phyloP scores from a whole-genome alignment of 2,113 vertebrate species.

The Sebastes fasciatus region DNA sequence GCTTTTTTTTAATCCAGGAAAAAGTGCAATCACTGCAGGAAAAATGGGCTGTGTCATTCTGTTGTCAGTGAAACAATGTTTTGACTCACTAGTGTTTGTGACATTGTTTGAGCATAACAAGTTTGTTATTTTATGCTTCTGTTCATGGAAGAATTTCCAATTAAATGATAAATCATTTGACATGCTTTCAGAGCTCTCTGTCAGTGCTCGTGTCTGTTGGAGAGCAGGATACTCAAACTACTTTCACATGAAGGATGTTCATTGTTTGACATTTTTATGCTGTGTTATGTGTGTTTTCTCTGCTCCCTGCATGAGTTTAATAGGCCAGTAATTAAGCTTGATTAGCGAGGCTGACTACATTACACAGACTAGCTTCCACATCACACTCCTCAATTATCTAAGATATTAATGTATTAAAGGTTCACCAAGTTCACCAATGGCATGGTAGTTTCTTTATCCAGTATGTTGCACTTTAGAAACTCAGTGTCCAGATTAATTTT shows the following conservation, averaged over 20 bases:
- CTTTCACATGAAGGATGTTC: constrained; percentile 2
- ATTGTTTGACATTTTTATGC: constrained; percentile 19
- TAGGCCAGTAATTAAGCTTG: background rate
- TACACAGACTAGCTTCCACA: background rate
- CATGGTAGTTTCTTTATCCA: background rate
- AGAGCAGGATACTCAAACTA: background rate
- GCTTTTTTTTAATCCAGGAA: constrained; percentile 1
- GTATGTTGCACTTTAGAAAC: background rate
- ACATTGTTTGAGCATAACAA: background rate
- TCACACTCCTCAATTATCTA: background rate
- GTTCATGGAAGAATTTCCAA: constrained; percentile 10
- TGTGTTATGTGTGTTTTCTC: background rate
- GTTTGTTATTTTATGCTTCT: background rate
- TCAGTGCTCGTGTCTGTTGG: constrained; percentile 5
- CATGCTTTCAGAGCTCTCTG: background rate
- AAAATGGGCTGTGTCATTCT: constrained; percentile 2
- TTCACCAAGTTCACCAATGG: background rate
- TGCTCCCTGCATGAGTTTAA: constrained; percentile 16
- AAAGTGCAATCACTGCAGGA: background rate
- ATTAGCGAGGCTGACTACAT: background rate
- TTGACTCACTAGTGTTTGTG: constrained; percentile 5
- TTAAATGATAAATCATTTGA: background rate
- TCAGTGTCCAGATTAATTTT: background rate
- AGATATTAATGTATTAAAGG: background rate
- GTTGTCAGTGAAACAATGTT: background rate